Evolutionary conservation across 1,140 invertebrate genomes (phyloP).

Genomic region (Lineus longissimus): DNA sequence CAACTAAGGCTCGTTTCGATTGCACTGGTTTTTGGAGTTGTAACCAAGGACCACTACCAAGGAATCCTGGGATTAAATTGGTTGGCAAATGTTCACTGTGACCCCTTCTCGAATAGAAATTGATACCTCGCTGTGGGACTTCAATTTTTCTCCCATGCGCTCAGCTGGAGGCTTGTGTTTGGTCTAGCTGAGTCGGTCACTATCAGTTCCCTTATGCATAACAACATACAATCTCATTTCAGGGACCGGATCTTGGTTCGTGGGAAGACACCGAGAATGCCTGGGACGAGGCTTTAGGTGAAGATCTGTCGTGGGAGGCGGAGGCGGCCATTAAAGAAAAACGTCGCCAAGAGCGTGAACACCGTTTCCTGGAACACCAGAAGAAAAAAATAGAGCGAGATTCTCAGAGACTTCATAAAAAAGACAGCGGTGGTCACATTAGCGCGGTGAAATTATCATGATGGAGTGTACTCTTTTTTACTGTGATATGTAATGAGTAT

Average conservation of each 20-base stretch:
- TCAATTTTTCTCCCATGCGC: too few species aligned
- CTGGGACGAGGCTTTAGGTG: constrained; percentile 22
- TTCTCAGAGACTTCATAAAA: constrained; percentile 22
- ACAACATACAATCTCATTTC: too few species aligned
- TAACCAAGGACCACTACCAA: too few species aligned
- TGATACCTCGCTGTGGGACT: too few species aligned
- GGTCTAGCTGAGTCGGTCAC: too few species aligned
- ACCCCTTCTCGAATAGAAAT: too few species aligned
- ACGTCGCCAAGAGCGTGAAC: constrained; percentile 25
- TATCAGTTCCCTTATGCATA: too few species aligned
- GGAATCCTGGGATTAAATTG: too few species aligned
- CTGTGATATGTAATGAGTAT: constrained; percentile 1
- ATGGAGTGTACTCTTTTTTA: background rate
- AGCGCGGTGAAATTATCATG: constrained; percentile 8
- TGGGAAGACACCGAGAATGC: constrained; percentile 35
- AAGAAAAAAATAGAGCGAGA: constrained; percentile 31
- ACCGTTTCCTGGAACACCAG: constrained; percentile 31
- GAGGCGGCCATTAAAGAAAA: constrained; percentile 38
- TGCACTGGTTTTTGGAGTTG: too few species aligned
- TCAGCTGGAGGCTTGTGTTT: too few species aligned
- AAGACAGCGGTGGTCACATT: constrained; percentile 15
- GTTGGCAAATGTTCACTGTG: too few species aligned
- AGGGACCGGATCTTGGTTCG: constrained; percentile 32
- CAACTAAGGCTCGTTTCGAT: too few species aligned
- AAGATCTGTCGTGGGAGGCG: constrained; percentile 37